These are phyloP conservation scores for Pseudobourletiella spinata DNA, from an alignment of 1,140 invertebrate species.

Conservation along the genomic window DNA sequence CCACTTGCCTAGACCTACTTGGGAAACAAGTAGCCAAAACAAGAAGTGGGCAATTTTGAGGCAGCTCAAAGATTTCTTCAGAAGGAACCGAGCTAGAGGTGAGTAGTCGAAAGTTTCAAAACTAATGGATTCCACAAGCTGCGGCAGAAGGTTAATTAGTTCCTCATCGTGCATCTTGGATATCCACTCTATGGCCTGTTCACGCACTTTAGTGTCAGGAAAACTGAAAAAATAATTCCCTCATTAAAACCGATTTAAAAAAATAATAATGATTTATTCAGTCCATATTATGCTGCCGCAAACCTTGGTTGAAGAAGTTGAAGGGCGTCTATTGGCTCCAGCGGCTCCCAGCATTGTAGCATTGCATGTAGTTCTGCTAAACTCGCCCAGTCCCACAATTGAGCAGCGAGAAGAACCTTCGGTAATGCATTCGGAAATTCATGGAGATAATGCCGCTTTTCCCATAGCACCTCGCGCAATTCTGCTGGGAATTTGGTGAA, in stretches of 20 bases:
- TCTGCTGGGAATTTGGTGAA: conserved; percentile 51
- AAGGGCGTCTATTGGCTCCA: conserved; percentile 77
- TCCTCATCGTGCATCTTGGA: conserved; percentile 71
- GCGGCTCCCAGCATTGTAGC: conserved; percentile 66
- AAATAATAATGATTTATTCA: conserved; percentile 49
- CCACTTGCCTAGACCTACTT: conserved; percentile 33
- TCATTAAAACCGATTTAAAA: background rate
- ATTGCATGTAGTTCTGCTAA: conserved; percentile 76
- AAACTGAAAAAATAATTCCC: conserved; percentile 52
- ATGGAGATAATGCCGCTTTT: conserved; percentile 82
- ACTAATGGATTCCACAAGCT: conserved; percentile 85
- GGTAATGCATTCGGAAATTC: conserved; percentile 76
- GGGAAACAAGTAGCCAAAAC: conserved; percentile 83
- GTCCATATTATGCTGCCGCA: no score
- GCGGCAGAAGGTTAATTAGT: conserved; percentile 81
- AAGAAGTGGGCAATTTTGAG: conserved; percentile 85
- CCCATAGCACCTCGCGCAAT: conserved; percentile 77
- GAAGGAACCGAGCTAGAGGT: conserved; percentile 66
- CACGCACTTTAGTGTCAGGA: conserved; percentile 77
- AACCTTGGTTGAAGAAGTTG: conserved; percentile 84
- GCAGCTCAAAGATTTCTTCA: conserved; percentile 73
- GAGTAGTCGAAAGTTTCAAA: conserved; percentile 89
- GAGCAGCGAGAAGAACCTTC: conserved; percentile 78
- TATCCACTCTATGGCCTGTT: conserved; percentile 73
- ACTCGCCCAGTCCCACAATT: conserved; percentile 79